These are phyloP conservation scores for Ornithoptera alexandrae DNA, from an alignment of 2,888 invertebrate species.

Conservation along the genomic window DNA sequence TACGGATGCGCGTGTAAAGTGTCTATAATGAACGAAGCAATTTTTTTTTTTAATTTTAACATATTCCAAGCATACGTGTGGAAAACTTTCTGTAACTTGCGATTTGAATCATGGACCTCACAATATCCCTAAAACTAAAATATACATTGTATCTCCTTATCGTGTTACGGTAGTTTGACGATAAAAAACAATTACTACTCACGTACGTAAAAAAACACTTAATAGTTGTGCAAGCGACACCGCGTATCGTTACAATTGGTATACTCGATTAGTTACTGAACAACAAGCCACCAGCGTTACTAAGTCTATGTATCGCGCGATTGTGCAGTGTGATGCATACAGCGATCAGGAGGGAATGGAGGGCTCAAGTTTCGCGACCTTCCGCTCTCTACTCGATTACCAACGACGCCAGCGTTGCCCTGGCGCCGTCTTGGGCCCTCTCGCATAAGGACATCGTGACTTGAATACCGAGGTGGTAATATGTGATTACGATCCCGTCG, in stretches of 20 bases:
- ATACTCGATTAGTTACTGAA: slow-evolving; percentile 8
- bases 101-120: neutral
- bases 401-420: slow-evolving; percentile 65
- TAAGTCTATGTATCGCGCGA: slow-evolving; percentile 30
- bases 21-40: too few relatives aligned
- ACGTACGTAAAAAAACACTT: slow-evolving; percentile 18
- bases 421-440: slow-evolving; percentile 63
- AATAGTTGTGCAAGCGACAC: slow-evolving; percentile 8
- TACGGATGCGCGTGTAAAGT: too few relatives aligned
- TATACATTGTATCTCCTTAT: neutral
- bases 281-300: slow-evolving; percentile 22
- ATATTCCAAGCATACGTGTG: too few relatives aligned
- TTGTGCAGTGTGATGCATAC: slow-evolving; percentile 42
- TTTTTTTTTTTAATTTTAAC: too few relatives aligned
- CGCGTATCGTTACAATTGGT: slow-evolving; percentile 8
- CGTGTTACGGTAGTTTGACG: neutral
- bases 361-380: slow-evolving; percentile 74
- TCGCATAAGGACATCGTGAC: slow-evolving; percentile 51
- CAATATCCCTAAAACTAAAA: neutral
- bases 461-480: slow-evolving; percentile 46
- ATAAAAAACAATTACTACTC: slow-evolving; percentile 13
- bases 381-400: slow-evolving; percentile 73
- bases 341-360: slow-evolving; percentile 65
- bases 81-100: too few relatives aligned
- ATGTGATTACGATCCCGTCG: slow-evolving; percentile 43